A percentile compares a stretch with the other conserved stretches of the same genome.
These are phyloP conservation scores for Parthenolecanium corni DNA, from an alignment of 2,888 invertebrate genomes.

Conservation along the genomic window DNA sequence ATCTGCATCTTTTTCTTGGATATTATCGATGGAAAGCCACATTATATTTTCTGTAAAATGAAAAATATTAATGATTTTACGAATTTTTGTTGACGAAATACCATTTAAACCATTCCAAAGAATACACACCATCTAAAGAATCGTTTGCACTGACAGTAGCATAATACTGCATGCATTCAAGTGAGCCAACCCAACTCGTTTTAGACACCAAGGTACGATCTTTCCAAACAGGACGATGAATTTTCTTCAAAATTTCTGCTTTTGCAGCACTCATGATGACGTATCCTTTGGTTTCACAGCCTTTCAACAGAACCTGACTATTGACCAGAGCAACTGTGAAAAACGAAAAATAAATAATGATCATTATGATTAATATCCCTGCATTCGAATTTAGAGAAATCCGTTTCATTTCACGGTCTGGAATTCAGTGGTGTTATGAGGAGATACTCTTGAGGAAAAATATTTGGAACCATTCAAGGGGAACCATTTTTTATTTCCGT, in stretches of 20 bases:
- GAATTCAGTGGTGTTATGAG: too few species aligned
- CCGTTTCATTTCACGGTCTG: too few species aligned
- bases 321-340: constrained; percentile 72
- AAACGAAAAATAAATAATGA: constrained; percentile 17
- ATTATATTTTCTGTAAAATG: constrained; percentile 66
- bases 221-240: constrained; percentile 80
- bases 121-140: constrained; percentile 45
- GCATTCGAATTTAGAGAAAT: too few species aligned
- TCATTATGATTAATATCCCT: too few species aligned
- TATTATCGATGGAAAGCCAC: constrained; percentile 91
- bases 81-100: too few species aligned
- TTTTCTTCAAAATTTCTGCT: constrained; percentile 81
- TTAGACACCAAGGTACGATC: constrained; percentile 79
- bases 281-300: constrained; percentile 93
- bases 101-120: background rate
- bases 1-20: constrained; percentile 63
- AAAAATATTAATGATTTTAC: background rate
- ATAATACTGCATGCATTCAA: constrained; percentile 99
- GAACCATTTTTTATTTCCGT: too few species aligned
- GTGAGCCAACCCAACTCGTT: constrained; percentile 86
- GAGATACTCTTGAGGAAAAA: too few species aligned
- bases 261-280: constrained; percentile 93
- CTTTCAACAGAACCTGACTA: constrained; percentile 86
- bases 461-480: too few species aligned
- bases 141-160: constrained; percentile 85